Evolutionary conservation across 2,888 invertebrate species (phyloP).

Genomic region (Lobophora halterata): DNA sequence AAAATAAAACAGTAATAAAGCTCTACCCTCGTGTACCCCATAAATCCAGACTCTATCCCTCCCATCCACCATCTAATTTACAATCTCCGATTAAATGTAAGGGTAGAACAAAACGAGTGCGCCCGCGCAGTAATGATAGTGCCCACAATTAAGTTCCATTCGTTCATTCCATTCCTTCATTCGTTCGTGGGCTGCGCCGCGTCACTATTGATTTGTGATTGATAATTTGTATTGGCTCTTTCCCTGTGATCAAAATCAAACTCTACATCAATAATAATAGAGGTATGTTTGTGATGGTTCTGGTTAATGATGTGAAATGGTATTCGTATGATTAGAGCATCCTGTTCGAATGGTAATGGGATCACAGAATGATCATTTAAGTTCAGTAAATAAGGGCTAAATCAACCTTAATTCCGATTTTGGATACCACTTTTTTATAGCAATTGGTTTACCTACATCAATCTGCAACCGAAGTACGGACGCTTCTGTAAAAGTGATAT

Average conservation of each 20-base stretch:
- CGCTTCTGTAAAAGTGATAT: no score
- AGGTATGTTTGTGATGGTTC: neutral
- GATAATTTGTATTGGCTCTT: conserved; percentile 58
- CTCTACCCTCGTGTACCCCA: conserved; percentile 14
- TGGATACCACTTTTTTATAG: no score
- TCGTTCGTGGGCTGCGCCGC: conserved; percentile 53
- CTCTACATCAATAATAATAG: neutral
- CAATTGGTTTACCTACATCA: no score
- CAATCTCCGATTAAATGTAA: conserved; percentile 31
- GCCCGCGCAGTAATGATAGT: conserved; percentile 29
- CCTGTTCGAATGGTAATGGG: conserved; percentile 8
- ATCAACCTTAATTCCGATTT: no score
- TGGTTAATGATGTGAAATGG: conserved; percentile 13
- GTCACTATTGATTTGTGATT: conserved; percentile 75
- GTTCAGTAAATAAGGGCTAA: neutral
- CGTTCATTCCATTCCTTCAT: conserved; percentile 38
- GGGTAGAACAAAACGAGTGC: conserved; percentile 30
- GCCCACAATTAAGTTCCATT: conserved; percentile 65
- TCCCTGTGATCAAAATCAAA: neutral
- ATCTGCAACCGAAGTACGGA: no score
- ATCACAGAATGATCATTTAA: conserved; percentile 1
- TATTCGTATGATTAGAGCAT: conserved; percentile 16
- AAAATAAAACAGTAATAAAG: no score
- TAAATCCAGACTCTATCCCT: conserved; percentile 25
- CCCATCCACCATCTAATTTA: conserved; percentile 35